Base-by-base conservation (phyloP, 1,140 invertebrate species). In the Brachionus calyciflorus region DNA sequence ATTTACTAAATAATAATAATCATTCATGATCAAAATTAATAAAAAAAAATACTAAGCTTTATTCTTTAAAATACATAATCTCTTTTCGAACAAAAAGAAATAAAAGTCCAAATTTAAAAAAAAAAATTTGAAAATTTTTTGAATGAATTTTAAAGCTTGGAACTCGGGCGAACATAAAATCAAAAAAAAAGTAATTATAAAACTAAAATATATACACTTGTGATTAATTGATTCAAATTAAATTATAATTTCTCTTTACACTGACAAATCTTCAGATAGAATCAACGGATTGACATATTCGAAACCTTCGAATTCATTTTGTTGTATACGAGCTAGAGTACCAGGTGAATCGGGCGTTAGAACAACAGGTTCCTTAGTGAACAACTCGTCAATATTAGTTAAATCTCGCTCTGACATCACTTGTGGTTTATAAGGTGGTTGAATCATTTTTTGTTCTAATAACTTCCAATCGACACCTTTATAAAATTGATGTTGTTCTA, bases 311-410 rank as follows among this genome's bases (percentile, higher is more conserved):
- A 77, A 77, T 46, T 77, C 76, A 19, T 73, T 73, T 51, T 73
- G 69, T 41, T 73, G 69, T 5, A 73, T 33, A 21, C 46, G 69
- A 17, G 69, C 69, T 4, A 73, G 24, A 24, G 69, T 51, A 46
- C 40, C 40, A 6, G 53, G 49, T 17, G 73, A 55, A 17, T 60
- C 53, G 44, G 95, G 94, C 70, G 96, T 99, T 77, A 99, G 89
- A 82, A 93, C 91, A 46, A 98, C 94, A 57, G 94, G 93, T 85
- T 99, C 96, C 83, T 94, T 93, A 75, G 96, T 98, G 87, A 99
- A 99, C 86, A 96, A 92, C n/a, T 93, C 93, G 81, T 98, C 96
- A 89, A 99, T 99, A 87, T 98, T 96, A 80, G 94, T 92, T 83
- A 99, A 88, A 88, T 98, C 96, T 3, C 85, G 78, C 51, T 88